Percentiles rank a stretch among this genome's conserved stretches.
Evolutionary conservation across 2,113 vertebrate species (phyloP).

Genomic region (Plecotus auritus): DNA sequence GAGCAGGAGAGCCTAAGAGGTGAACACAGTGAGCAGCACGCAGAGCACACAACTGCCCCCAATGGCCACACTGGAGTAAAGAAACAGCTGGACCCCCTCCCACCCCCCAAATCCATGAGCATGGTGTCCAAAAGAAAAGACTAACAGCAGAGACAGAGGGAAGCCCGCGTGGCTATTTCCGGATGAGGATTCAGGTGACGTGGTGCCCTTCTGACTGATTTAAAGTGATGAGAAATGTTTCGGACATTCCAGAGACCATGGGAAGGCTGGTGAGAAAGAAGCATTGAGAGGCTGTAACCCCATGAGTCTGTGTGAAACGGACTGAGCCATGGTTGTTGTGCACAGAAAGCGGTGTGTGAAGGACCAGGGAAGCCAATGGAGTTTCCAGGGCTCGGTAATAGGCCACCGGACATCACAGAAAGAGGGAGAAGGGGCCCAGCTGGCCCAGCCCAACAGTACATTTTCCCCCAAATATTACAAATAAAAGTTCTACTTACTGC

Average conservation of each 20-base stretch:
- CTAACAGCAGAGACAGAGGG: not conserved
- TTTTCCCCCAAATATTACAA: accelerated
- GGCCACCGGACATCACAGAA: not conserved
- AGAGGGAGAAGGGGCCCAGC: not conserved
- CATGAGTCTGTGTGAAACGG: not conserved
- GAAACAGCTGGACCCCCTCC: not conserved
- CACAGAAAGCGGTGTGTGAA: not conserved
- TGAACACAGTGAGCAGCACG: accelerated
- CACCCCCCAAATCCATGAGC: accelerated
- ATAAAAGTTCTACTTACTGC: slow-evolving; percentile 87
- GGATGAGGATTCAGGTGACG: not conserved
- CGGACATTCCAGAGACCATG: accelerated
- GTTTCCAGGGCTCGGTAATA: too few species aligned
- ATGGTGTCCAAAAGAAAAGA: not conserved
- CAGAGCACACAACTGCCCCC: not conserved
- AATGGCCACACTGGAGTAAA: not conserved
- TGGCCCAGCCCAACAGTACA: too few species aligned
- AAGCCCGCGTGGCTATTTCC: not conserved
- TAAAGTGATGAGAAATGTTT: accelerated
- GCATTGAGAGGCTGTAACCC: not conserved
- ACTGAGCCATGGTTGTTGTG: accelerated
- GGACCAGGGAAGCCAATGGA: not conserved
- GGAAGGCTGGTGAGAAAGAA: not conserved
- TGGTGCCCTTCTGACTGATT: not conserved
- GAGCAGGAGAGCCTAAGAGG: accelerated